Conservation (phyloP, 2,888 invertebrate species). For the Callyntrura guangdongensis region DNA sequence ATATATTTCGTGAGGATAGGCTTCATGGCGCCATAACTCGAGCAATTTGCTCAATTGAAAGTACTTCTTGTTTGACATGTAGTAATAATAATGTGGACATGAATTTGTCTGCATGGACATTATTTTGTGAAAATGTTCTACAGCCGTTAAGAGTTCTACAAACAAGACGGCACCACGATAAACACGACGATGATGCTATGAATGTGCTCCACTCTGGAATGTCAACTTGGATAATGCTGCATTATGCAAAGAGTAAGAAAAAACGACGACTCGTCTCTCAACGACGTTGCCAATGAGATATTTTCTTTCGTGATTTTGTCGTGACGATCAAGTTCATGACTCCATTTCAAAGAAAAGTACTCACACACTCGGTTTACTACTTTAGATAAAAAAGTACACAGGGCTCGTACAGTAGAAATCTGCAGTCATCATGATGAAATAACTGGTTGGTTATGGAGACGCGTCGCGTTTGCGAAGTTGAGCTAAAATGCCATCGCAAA, state of each 20-base stretch:
- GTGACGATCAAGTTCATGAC: conserved; percentile 67
- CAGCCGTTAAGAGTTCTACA: conserved; percentile 17
- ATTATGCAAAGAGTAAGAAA: too few relatives aligned
- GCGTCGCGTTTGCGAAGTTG: too few relatives aligned
- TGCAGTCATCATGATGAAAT: not conserved
- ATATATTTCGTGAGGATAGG: conserved; percentile 25
- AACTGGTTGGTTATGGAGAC: too few relatives aligned
- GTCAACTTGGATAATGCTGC: too few relatives aligned
- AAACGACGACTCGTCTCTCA: too few relatives aligned
- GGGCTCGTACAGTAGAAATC: not conserved
- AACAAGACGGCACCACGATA: conserved; percentile 4
- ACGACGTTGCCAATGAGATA: not conserved
- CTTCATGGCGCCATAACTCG: conserved; percentile 2
- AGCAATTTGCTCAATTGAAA: conserved; percentile 56
- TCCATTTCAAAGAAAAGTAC: conserved; percentile 35
- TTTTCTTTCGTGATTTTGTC: not conserved
- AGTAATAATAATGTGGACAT: conserved; percentile 13
- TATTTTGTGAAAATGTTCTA: conserved; percentile 31
- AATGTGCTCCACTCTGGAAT: not conserved
- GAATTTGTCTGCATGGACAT: not conserved
- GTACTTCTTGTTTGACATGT: conserved; percentile 46
- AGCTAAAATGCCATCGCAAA: too few relatives aligned
- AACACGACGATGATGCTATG: not conserved
- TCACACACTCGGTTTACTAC: not conserved
- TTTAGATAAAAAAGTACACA: conserved; percentile 1